phyloP scores from a whole-genome alignment of 2,113 vertebrate species.

The Prietella phreatophila region DNA sequence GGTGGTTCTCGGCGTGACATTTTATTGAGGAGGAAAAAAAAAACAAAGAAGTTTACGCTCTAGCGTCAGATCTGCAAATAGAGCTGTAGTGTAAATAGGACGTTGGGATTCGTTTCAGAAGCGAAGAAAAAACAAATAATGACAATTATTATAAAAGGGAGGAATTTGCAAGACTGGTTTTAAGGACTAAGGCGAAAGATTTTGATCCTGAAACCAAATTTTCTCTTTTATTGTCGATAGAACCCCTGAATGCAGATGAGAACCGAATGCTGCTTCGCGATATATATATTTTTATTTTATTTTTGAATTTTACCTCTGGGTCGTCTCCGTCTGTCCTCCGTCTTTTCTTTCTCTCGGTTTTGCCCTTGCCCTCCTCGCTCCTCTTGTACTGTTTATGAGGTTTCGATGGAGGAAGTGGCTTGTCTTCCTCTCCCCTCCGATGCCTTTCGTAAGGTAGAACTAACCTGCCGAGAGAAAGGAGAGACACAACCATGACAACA shows the following conservation, averaged over 20 bases:
- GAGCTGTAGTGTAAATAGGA: background rate
- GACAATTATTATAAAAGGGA: background rate
- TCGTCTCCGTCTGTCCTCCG: slow-evolving; percentile 68
- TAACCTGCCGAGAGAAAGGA: slow-evolving; percentile 70
- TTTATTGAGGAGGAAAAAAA: too few relatives aligned
- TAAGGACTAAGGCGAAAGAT: background rate
- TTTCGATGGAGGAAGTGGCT: slow-evolving; percentile 84
- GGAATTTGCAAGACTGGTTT: background rate
- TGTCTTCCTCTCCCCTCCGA: slow-evolving; percentile 88
- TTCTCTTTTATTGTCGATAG: background rate
- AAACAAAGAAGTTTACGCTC: too few relatives aligned
- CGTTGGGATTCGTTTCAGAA: background rate
- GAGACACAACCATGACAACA: background rate
- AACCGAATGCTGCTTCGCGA: background rate
- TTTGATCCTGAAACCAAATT: background rate
- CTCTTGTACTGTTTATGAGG: slow-evolving; percentile 87
- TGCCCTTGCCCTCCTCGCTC: slow-evolving; percentile 69
- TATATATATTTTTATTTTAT: fast-evolving
- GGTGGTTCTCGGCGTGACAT: background rate
- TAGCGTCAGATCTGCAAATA: background rate
- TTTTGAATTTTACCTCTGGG: slow-evolving; percentile 60
- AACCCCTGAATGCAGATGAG: background rate
- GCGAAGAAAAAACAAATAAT: background rate
- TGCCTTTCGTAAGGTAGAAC: slow-evolving; percentile 91
- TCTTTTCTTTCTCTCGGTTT: slow-evolving; percentile 71